Conservation (phyloP, 2,113 vertebrate genomes). For the Lepidothrix coronata region DNA sequence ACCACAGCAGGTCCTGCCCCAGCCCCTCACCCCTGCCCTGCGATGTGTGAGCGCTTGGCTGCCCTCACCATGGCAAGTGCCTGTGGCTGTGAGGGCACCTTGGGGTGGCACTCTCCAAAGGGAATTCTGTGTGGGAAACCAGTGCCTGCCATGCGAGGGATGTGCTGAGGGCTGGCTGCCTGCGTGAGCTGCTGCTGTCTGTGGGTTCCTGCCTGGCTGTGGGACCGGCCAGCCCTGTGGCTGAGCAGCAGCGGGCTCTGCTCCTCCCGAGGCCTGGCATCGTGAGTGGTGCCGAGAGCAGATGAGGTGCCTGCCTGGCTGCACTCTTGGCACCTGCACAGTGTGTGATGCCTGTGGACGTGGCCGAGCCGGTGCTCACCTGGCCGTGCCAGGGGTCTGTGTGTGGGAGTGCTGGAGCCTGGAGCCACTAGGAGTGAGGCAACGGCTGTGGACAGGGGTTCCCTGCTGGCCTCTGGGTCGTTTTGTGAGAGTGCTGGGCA, state of each 20-base stretch:
- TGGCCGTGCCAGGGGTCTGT: rapidly evolving
- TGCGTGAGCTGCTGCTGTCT: background rate
- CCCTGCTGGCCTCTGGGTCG: background rate
- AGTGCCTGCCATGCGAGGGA: rapidly evolving
- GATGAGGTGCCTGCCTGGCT: background rate
- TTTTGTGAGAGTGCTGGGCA: rapidly evolving
- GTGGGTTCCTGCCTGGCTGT: background rate
- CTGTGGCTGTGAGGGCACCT: background rate
- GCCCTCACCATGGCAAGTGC: rapidly evolving
- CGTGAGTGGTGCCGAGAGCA: rapidly evolving
- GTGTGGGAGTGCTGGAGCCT: background rate
- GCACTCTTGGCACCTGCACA: rapidly evolving
- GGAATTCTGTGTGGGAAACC: background rate
- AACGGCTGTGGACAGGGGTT: background rate
- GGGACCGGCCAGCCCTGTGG: background rate
- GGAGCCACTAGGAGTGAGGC: background rate
- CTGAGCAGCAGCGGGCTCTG: background rate
- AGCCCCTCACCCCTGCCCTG: background rate
- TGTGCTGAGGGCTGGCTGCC: background rate
- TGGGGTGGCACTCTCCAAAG: background rate
- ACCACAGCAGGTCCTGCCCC: background rate
- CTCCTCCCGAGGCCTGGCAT: background rate
- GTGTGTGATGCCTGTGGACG: rapidly evolving
- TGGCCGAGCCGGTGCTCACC: rapidly evolving
- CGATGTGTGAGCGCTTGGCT: rapidly evolving